Evolutionary conservation across 2,888 invertebrate genomes (phyloP).

Genomic region (Diabrotica balteata): DNA sequence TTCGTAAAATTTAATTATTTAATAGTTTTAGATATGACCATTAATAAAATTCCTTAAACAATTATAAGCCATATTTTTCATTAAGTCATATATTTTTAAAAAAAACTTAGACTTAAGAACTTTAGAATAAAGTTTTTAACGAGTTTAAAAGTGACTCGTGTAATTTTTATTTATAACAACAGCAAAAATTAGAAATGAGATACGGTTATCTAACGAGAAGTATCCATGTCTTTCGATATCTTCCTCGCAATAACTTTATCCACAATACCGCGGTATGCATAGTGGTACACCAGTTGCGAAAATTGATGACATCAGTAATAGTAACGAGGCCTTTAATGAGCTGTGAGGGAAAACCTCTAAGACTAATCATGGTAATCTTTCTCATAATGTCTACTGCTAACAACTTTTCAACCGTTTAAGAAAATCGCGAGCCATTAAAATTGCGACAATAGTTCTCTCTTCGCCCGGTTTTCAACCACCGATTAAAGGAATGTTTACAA

Average conservation of each 20-base stretch:
- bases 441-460: conserved; percentile 56
- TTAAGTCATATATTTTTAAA: no score
- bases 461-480: conserved; percentile 48
- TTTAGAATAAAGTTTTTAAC: no score
- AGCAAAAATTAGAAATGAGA: no score
- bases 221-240: no score
- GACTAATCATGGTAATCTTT: conserved; percentile 60
- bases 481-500: conserved; percentile 55
- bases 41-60: no score
- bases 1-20: no score
- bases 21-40: no score
- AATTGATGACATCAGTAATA: conserved; percentile 59
- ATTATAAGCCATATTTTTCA: no score
- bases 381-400: conserved; percentile 60
- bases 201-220: no score
- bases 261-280: conserved; percentile 55
- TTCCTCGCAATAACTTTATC: neutral
- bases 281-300: conserved; percentile 53
- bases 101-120: no score
- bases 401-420: conserved; percentile 62
- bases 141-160: no score
- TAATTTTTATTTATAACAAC: no score
- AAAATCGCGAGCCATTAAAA: conserved; percentile 61
- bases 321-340: conserved; percentile 57
- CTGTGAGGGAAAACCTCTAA: conserved; percentile 59